Evolutionary conservation across 2,888 invertebrate species (phyloP).

Genomic region (Agrochola macilenta): DNA sequence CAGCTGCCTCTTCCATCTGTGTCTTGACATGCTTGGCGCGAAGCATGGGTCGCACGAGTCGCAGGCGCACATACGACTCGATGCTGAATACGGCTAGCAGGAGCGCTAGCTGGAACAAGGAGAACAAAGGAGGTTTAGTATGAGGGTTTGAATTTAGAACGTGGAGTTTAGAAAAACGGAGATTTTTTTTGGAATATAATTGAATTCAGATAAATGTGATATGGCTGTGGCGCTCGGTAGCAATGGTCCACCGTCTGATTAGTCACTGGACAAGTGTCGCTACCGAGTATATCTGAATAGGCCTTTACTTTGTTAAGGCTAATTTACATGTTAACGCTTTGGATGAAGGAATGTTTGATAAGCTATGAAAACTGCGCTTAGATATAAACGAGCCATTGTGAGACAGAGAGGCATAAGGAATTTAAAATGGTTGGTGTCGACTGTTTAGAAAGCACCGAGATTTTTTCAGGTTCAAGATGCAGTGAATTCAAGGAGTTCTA

Average conservation of each 20-base stretch:
- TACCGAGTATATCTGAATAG: too few species aligned
- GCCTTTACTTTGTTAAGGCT: not conserved
- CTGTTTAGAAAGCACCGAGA: too few species aligned
- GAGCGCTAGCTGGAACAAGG: conserved; percentile 91
- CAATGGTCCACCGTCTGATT: too few species aligned
- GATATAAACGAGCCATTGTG: not conserved
- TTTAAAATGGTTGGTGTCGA: not conserved
- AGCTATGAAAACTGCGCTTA: not conserved
- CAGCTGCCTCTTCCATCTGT: conserved; percentile 93
- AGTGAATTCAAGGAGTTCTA: not conserved
- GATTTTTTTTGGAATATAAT: not conserved
- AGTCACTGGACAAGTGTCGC: too few species aligned
- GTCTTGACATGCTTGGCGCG: conserved; percentile 94
- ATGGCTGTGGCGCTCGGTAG: too few species aligned
- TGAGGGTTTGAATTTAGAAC: conserved; percentile 7
- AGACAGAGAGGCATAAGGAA: not conserved
- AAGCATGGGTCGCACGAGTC: conserved; percentile 94
- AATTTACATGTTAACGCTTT: not conserved
- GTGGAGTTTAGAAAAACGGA: not conserved
- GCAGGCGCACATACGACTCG: conserved; percentile 94
- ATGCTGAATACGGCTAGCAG: conserved; percentile 93
- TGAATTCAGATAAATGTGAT: too few species aligned
- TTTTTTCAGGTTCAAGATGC: not conserved
- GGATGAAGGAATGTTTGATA: not conserved
- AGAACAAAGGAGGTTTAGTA: conserved; percentile 50